Percentiles rank a stretch among this genome's conserved stretches.
Conservation (phyloP, 2,797 vertebrate species). For the Muscicapa comitata region DNA sequence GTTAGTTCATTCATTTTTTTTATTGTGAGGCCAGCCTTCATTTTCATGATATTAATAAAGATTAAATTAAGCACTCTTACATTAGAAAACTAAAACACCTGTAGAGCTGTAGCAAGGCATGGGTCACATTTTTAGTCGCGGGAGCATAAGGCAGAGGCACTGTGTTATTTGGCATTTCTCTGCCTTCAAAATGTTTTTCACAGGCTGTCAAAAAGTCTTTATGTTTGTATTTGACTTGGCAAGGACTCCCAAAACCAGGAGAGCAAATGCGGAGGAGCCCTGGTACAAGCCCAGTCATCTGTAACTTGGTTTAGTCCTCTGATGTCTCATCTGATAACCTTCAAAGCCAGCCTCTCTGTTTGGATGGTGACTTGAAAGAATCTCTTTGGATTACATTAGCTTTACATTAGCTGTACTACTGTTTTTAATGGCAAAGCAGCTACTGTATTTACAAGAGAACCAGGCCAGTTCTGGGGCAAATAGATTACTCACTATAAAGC, state of each 20-base stretch:
- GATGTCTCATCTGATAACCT: slow-evolving; percentile 4
- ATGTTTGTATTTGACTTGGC: slow-evolving; percentile 52
- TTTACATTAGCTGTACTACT: not conserved
- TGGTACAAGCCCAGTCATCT: not conserved
- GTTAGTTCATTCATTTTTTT: not conserved
- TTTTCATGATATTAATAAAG: not conserved
- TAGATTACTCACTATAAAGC: not conserved
- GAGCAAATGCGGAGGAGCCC: not conserved
- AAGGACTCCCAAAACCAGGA: not conserved
- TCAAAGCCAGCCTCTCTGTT: not conserved
- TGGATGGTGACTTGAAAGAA: not conserved
- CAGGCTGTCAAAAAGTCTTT: slow-evolving; percentile 2
- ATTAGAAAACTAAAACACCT: not conserved
- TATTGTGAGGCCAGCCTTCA: not conserved
- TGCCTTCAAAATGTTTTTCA: slow-evolving; percentile 3
- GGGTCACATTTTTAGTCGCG: not conserved
- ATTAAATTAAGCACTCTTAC: not conserved
- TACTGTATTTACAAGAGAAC: not conserved
- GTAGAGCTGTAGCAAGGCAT: not conserved
- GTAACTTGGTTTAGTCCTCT: not conserved
- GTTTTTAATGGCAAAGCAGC: not conserved
- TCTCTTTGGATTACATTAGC: not conserved
- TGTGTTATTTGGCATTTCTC: not conserved
- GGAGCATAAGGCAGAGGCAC: not conserved
- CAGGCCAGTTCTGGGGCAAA: not conserved